Evolutionary conservation across 2,113 vertebrate species (phyloP), one percentile per base, ranked within the genome.

Genomic region (Archilochus colubris): DNA sequence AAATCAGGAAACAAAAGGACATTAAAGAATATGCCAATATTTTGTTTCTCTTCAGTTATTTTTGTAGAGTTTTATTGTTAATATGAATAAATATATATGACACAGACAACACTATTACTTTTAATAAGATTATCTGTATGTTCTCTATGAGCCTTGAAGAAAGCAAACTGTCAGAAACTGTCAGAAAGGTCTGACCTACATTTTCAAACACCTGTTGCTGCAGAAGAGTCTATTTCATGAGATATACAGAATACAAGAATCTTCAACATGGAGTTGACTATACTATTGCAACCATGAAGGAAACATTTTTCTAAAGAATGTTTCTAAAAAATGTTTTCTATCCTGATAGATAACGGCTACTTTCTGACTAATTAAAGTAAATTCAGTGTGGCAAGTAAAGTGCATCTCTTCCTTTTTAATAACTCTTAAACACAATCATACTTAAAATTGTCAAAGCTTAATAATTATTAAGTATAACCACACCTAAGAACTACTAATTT

Each of bases 1-100:
- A 40, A 94, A 94, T 59, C 18, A 63, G 70, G 23, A 94, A 96
- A 76, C 24, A 46, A 89, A 94, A 98, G 91, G 78, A 97, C 92
- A 93, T 87, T 53, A 92, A 92, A 86, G 66, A 73, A 30, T 55
- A 80, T 13, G 50, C 31, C 53, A 10, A 76, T 57, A 24, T 82
- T 94, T 92, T 59, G 24, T 50, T 61, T 86, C 78, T 87, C 24
- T 84, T 27, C 36, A 33, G 75, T 84, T 61, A 54, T n/a, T n/a
- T 17, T 21, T 94, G 11, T 48, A 84, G 7, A 91, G 28, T 40
- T 36, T 69, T 67, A 84, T 16, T 33, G 27, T 28, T 86, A 23
- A 24, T 70, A 23, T 61, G 69, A 77, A 64, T 61, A 86, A 74
- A 55, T 54, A 40, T 10, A 40, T 12, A 80, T 13, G 68, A 44